phyloP scores from a whole-genome alignment of 2,888 invertebrate genomes.

The Cheilosia scutellata region DNA sequence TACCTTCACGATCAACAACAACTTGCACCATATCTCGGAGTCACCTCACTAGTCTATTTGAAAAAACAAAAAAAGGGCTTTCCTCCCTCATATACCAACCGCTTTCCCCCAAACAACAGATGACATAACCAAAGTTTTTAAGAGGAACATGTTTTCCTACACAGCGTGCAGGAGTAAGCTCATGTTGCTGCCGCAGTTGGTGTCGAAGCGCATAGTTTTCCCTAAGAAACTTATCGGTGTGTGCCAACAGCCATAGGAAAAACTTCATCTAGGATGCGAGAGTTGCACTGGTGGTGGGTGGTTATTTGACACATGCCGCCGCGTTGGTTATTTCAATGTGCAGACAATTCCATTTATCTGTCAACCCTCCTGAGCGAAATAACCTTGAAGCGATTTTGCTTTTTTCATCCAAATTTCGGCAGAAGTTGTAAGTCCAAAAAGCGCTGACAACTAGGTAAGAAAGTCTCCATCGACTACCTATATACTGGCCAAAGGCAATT shows the following conservation, averaged over 20 bases:
- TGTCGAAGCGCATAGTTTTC: constrained; percentile 72
- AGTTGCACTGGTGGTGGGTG: constrained; percentile 7
- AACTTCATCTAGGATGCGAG: constrained; percentile 46
- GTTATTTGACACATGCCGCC: constrained; percentile 36
- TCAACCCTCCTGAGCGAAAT: constrained; percentile 23
- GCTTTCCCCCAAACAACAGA: constrained; percentile 52
- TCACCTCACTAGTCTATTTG: constrained; percentile 62
- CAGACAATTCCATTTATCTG: constrained; percentile 62
- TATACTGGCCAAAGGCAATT: constrained; percentile 41
- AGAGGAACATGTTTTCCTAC: constrained; percentile 64
- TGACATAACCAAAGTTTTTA: constrained; percentile 69
- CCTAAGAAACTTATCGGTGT: constrained; percentile 64
- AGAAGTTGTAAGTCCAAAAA: background rate
- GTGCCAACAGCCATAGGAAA: constrained; percentile 46
- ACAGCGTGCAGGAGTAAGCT: constrained; percentile 57
- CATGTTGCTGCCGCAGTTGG: constrained; percentile 67
- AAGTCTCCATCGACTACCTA: constrained; percentile 3
- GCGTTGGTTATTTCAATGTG: constrained; percentile 23
- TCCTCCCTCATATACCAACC: constrained; percentile 13
- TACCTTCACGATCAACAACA: constrained; percentile 10
- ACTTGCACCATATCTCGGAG: constrained; percentile 49
- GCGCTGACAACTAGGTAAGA: constrained; percentile 2
- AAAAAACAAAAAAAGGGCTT: constrained; percentile 46
- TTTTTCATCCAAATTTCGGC: constrained; percentile 10
- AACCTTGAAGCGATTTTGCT: constrained; percentile 2